A percentile compares a stretch with the other conserved stretches of the same genome.
Conservation (phyloP, 2,888 invertebrate genomes). For the Crepidodera aurea region DNA sequence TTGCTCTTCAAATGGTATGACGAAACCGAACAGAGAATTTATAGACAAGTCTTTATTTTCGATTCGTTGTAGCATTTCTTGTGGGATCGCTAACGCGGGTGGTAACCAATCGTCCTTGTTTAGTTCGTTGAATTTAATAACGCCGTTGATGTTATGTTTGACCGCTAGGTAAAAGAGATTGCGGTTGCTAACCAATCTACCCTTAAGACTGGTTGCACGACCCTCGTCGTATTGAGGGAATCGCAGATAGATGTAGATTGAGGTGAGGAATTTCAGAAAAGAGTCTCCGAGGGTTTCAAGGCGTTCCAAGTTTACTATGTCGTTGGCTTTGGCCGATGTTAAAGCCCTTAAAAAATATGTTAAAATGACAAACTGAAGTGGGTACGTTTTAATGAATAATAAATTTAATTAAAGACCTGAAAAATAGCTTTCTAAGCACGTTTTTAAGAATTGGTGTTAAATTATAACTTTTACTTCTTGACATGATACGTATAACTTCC, state of each 20-base stretch:
- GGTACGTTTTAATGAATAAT: neutral
- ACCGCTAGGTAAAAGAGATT: constrained; percentile 82
- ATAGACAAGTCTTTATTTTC: constrained; percentile 58
- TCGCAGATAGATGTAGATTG: constrained; percentile 74
- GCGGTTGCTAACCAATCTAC: constrained; percentile 79
- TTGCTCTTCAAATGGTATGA: constrained; percentile 60
- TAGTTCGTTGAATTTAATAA: constrained; percentile 72
- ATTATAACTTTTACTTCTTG: too few species aligned
- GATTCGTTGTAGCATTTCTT: constrained; percentile 61
- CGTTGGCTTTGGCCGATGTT: constrained; percentile 76
- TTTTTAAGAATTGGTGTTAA: too few species aligned
- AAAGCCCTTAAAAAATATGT: constrained; percentile 66
- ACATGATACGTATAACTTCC: too few species aligned
- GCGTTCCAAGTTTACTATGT: constrained; percentile 81
- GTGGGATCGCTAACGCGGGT: constrained; percentile 75
- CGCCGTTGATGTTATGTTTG: constrained; percentile 65
- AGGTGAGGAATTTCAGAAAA: constrained; percentile 81
- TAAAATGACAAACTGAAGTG: too few species aligned
- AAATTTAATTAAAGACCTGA: too few species aligned
- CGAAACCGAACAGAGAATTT: constrained; percentile 62
- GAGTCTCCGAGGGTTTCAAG: constrained; percentile 91
- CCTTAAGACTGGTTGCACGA: constrained; percentile 76
- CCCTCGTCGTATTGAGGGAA: constrained; percentile 80
- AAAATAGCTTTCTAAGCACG: too few species aligned
- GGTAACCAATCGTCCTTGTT: constrained; percentile 77